These are phyloP conservation scores for Cryptus viduatorius DNA, from an alignment of 2,888 invertebrate genomes.

Conservation along the genomic window DNA sequence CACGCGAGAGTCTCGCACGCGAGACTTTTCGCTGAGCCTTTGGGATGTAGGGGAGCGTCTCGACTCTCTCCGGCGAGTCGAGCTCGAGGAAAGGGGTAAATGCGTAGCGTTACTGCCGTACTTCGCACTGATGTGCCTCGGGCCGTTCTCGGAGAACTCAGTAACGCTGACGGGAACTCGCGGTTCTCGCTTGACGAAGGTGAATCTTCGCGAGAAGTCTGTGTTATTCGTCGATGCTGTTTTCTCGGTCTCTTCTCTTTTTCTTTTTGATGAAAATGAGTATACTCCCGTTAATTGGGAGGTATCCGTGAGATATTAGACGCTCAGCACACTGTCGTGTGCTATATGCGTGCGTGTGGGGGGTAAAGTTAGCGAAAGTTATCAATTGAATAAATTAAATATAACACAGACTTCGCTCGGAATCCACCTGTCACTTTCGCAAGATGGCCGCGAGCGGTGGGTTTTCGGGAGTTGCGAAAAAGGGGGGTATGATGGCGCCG, in stretches of 20 bases:
- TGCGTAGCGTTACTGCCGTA: background rate
- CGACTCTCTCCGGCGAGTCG: conserved; percentile 13
- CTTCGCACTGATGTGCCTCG: conserved; percentile 22
- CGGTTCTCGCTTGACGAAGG: background rate
- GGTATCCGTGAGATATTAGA: too few relatives aligned
- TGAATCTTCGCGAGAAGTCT: background rate
- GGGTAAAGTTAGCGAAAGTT: background rate
- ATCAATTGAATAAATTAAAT: background rate
- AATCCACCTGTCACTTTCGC: background rate
- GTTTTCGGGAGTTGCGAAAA: background rate
- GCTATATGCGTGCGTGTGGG: too few relatives aligned
- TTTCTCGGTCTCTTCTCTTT: background rate
- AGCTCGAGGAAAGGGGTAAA: conserved; percentile 22
- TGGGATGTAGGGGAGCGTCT: background rate
- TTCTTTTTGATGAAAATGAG: too few relatives aligned
- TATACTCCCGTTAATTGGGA: too few relatives aligned
- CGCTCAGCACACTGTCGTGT: background rate
- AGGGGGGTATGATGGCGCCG: background rate
- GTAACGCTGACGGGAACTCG: background rate
- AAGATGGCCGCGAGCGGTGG: conserved; percentile 4
- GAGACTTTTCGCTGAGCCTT: background rate
- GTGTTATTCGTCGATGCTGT: too few relatives aligned
- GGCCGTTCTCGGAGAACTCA: background rate
- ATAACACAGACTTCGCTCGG: background rate
- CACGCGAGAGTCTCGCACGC: background rate